Percentiles rank a stretch among this genome's conserved stretches.
phyloP scores from a whole-genome alignment of 2,797 vertebrate species.

The Emys orbicularis region DNA sequence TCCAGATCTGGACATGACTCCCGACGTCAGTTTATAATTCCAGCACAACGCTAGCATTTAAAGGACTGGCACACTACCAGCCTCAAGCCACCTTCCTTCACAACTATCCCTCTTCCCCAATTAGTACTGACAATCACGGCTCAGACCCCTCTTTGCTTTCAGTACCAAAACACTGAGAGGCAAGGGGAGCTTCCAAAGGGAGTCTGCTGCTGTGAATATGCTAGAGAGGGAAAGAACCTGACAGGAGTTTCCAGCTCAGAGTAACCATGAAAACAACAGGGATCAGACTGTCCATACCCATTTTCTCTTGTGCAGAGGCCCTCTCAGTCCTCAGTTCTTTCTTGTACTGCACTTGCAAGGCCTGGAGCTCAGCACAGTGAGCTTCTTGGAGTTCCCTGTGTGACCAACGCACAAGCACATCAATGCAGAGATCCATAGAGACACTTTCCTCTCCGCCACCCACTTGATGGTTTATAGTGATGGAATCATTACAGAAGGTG shows the following conservation, averaged over 20 bases:
- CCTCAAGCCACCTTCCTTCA: neutral
- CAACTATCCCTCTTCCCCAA: neutral
- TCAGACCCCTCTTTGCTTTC: neutral
- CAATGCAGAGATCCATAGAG: neutral
- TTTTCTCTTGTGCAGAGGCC: constrained; percentile 58
- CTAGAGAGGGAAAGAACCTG: neutral
- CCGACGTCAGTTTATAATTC: neutral
- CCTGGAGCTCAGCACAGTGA: constrained; percentile 34
- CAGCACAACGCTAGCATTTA: neutral
- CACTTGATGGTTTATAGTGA: neutral
- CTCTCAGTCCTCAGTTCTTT: constrained; percentile 61
- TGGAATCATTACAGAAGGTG: neutral
- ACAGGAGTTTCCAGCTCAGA: neutral
- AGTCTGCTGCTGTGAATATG: too few relatives aligned
- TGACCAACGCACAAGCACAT: neutral
- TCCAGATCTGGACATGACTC: too few relatives aligned
- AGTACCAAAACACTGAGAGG: neutral
- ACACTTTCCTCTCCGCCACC: neutral
- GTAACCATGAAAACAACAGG: neutral
- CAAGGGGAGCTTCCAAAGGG: neutral
- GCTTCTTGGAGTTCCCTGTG: constrained; percentile 56
- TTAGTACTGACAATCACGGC: too few relatives aligned
- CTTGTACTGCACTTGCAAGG: constrained; percentile 62
- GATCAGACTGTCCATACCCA: constrained; percentile 52
- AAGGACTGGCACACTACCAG: neutral